phyloP scores from a whole-genome alignment of 2,113 vertebrate genomes.

The Rallus limicola region DNA sequence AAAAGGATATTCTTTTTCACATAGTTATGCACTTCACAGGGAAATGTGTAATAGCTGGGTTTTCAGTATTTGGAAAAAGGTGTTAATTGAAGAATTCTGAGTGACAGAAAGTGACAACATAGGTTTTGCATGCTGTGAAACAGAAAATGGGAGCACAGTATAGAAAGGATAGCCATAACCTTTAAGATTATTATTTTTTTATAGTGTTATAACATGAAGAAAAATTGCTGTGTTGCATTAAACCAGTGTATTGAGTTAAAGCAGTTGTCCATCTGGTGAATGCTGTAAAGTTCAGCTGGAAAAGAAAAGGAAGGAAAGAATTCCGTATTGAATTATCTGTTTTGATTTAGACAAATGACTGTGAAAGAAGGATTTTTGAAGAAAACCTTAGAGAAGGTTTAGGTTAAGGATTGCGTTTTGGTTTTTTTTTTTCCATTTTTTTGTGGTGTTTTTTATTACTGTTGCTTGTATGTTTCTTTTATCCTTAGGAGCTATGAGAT shows the following conservation, averaged over 20 bases:
- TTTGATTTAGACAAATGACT: not conserved
- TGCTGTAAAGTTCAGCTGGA: not conserved
- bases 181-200: not conserved
- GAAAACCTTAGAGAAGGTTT: not conserved
- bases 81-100: conserved; percentile 21
- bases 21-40: not conserved
- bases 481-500: not conserved
- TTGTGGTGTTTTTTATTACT: too few species aligned
- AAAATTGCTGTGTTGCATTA: not conserved
- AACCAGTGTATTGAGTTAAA: not conserved
- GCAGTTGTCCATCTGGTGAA: not conserved
- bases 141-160: not conserved
- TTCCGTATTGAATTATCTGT: not conserved
- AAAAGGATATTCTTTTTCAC: not conserved
- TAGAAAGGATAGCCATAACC: not conserved
- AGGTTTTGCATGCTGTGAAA: not conserved
- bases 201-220: not conserved
- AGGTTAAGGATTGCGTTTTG: not conserved
- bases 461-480: not conserved
- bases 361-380: not conserved
- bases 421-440: not conserved
- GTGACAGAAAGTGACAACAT: not conserved
- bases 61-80: not conserved
- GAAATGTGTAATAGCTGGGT: not conserved
- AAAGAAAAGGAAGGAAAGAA: not conserved